phyloP scores from a whole-genome alignment of 2,113 vertebrate species.

The Brachypodius melanocephalos region DNA sequence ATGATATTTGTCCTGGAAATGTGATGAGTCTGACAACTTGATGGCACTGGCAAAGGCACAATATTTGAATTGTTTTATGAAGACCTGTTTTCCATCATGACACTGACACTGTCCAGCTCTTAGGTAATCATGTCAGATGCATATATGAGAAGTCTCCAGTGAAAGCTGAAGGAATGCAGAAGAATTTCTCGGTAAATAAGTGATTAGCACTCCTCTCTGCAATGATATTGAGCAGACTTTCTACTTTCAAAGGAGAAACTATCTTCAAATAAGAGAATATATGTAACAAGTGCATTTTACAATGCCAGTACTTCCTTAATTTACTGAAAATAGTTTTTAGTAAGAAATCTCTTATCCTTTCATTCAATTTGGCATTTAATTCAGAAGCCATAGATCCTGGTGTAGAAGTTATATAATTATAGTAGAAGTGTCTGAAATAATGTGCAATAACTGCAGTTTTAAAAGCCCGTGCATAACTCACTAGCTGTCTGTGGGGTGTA shows the following conservation, averaged over 20 bases:
- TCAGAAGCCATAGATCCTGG: background rate
- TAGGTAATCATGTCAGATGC: background rate
- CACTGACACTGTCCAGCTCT: background rate
- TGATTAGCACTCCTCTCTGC: background rate
- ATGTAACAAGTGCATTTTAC: background rate
- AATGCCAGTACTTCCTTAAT: background rate
- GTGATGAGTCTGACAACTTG: background rate
- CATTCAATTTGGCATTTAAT: background rate
- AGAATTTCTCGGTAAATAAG: background rate
- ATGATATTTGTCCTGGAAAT: background rate
- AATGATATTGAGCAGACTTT: background rate
- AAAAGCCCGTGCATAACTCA: background rate
- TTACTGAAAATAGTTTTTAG: background rate
- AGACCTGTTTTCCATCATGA: background rate
- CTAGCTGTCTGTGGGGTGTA: background rate
- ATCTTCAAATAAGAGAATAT: background rate
- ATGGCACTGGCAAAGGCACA: background rate
- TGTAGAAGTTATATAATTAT: background rate
- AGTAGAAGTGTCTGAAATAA: background rate
- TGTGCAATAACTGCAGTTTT: background rate
- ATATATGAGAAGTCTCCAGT: background rate
- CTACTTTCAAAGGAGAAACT: background rate
- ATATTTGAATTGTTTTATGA: background rate
- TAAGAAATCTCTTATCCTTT: background rate
- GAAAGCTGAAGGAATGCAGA: background rate